These are phyloP conservation scores for Notarius quadriscutis DNA, from an alignment of 2,113 vertebrate species.

Conservation along the genomic window DNA sequence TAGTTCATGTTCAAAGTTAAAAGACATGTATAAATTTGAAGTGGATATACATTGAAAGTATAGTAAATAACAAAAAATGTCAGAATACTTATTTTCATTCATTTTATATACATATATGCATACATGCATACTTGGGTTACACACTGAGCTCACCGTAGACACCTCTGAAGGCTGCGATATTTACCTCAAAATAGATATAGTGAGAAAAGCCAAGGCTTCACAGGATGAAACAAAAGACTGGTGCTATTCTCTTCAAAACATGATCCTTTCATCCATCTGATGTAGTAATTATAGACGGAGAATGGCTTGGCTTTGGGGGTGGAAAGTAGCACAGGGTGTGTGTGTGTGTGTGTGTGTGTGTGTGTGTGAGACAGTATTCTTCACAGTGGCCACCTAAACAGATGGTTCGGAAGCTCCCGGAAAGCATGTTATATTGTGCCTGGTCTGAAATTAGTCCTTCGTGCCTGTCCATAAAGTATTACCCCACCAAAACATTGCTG, in stretches of 20 bases:
- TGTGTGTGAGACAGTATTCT: not conserved
- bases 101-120: not conserved
- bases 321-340: slow-evolving; percentile 1
- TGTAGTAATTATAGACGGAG: slow-evolving; percentile 30
- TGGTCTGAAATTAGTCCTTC: slow-evolving; percentile 20
- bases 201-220: not conserved
- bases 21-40: not conserved
- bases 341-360: slow-evolving; percentile 14
- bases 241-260: slow-evolving; percentile 20
- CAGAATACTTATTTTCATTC: not conserved
- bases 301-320: slow-evolving; percentile 14
- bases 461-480: slow-evolving; percentile 41
- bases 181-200: not conserved
- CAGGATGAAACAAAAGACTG: slow-evolving; percentile 25
- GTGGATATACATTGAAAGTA: not conserved
- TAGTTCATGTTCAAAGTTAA: not conserved
- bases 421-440: slow-evolving; percentile 23
- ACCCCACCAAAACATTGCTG: slow-evolving; percentile 30
- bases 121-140: not conserved
- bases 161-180: slow-evolving; percentile 15
- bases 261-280: slow-evolving; percentile 34
- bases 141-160: not conserved
- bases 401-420: slow-evolving; percentile 25
- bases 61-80: not conserved
- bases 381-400: slow-evolving; percentile 38